Conservation (phyloP, 2,888 invertebrate species). For the Acanthosepion pharaonis region DNA sequence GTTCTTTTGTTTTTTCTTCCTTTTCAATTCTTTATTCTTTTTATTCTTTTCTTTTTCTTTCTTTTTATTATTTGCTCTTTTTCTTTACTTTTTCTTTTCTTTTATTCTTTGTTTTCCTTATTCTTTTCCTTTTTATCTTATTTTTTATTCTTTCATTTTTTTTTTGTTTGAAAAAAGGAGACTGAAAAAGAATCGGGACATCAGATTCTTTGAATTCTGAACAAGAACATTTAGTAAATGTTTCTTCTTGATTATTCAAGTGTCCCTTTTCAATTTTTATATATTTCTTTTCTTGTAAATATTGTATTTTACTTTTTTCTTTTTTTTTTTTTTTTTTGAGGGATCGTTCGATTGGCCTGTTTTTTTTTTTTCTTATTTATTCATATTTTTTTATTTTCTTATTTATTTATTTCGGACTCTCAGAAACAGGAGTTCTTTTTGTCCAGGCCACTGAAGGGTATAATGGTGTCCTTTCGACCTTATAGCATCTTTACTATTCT, state of each 20-base stretch:
- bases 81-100: too few relatives aligned
- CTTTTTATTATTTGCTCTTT: too few relatives aligned
- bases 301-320: too few relatives aligned
- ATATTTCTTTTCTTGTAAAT: too few relatives aligned
- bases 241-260: background rate
- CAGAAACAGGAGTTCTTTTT: background rate
- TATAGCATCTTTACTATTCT: slow-evolving; percentile 22
- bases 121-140: too few relatives aligned
- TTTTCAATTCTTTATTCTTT: too few relatives aligned
- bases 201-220: background rate
- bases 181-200: background rate
- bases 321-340: background rate
- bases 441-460: background rate
- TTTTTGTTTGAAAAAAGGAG: background rate
- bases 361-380: background rate
- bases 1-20: too few relatives aligned
- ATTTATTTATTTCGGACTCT: background rate
- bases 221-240: background rate
- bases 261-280: background rate
- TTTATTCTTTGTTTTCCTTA: too few relatives aligned
- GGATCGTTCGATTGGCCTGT: background rate
- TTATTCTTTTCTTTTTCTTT: too few relatives aligned
- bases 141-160: too few relatives aligned
- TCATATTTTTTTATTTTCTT: background rate
- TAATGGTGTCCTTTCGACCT: background rate